These are phyloP conservation scores for Caenorhabditis zanzibari DNA, from an alignment of 2,888 invertebrate species.

Conservation along the genomic window DNA sequence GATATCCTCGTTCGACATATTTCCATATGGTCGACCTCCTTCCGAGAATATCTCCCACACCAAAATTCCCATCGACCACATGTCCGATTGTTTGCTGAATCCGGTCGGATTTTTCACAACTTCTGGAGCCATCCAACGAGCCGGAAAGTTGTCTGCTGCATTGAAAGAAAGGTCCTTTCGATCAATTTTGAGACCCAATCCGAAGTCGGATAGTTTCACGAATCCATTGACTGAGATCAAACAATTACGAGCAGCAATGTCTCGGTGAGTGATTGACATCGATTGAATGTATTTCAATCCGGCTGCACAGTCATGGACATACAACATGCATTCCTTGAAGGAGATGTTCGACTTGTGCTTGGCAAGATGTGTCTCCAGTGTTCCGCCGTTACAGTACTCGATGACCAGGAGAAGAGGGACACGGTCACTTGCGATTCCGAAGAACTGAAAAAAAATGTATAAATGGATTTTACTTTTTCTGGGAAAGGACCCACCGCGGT, in stretches of 20 bases:
- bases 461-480: not conserved
- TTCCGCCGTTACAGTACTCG: conserved; percentile 89
- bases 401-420: conserved; percentile 98
- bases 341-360: conserved; percentile 17
- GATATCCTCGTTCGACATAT: conserved; percentile 9
- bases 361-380: conserved; percentile 67
- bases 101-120: conserved; percentile 48
- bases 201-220: conserved; percentile 74
- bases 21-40: not conserved
- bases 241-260: conserved; percentile 92
- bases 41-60: conserved; percentile 69
- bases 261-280: conserved; percentile 91
- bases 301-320: conserved; percentile 86
- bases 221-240: conserved; percentile 84
- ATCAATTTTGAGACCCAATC: conserved; percentile 59
- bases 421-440: conserved; percentile 97
- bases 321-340: conserved; percentile 59
- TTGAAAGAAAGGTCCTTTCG: conserved; percentile 29
- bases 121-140: conserved; percentile 80
- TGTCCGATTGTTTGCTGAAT: conserved; percentile 71
- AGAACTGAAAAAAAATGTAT: conserved; percentile 86
- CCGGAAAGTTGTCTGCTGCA: conserved; percentile 44
- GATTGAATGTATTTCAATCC: conserved; percentile 92
- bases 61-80: conserved; percentile 75
- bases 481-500: conserved; percentile 66